phyloP scores from a whole-genome alignment of 2,797 vertebrate species.

The Argyrosomus regius region DNA sequence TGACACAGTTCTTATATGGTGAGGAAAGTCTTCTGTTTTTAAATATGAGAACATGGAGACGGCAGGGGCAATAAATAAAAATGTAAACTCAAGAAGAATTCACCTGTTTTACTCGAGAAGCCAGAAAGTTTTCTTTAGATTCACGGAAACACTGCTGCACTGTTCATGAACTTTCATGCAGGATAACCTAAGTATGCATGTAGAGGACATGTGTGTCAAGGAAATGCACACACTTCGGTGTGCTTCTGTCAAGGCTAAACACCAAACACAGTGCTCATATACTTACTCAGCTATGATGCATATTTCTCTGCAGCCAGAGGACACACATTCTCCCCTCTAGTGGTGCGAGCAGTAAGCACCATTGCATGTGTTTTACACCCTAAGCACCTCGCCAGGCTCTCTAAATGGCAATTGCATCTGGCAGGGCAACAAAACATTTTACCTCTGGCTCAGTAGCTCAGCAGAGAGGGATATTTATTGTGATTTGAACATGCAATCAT shows the following conservation, averaged over 20 bases:
- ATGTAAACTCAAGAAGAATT: slow-evolving; percentile 49
- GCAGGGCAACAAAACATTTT: slow-evolving; percentile 63
- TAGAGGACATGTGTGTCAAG: slow-evolving; percentile 53
- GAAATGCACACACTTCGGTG: slow-evolving; percentile 23
- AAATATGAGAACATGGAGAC: slow-evolving; percentile 50
- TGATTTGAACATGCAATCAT: slow-evolving; percentile 82
- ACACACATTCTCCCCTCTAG: slow-evolving; percentile 38
- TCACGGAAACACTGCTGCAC: slow-evolving; percentile 38
- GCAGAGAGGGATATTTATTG: slow-evolving; percentile 74
- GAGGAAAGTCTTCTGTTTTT: slow-evolving; percentile 57
- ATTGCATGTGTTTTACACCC: slow-evolving; percentile 55
- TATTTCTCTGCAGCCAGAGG: slow-evolving; percentile 10
- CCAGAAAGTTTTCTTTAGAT: slow-evolving; percentile 33
- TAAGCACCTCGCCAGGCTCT: slow-evolving; percentile 50
- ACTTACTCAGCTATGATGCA: slow-evolving; percentile 34
- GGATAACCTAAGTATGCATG: slow-evolving; percentile 51
- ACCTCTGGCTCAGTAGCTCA: slow-evolving; percentile 63
- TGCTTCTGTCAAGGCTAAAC: slow-evolving; percentile 16
- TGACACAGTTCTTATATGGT: slow-evolving; percentile 40
- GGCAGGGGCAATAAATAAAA: slow-evolving; percentile 60
- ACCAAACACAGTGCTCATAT: slow-evolving; percentile 4
- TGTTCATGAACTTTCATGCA: slow-evolving; percentile 47
- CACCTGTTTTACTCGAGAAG: slow-evolving; percentile 29
- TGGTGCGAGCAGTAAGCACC: slow-evolving; percentile 29
- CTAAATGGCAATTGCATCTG: slow-evolving; percentile 70